Percentiles rank a stretch among this genome's conserved stretches.
These are phyloP conservation scores for Mycteria americana DNA, from an alignment of 2,797 vertebrate genomes.

Conservation along the genomic window DNA sequence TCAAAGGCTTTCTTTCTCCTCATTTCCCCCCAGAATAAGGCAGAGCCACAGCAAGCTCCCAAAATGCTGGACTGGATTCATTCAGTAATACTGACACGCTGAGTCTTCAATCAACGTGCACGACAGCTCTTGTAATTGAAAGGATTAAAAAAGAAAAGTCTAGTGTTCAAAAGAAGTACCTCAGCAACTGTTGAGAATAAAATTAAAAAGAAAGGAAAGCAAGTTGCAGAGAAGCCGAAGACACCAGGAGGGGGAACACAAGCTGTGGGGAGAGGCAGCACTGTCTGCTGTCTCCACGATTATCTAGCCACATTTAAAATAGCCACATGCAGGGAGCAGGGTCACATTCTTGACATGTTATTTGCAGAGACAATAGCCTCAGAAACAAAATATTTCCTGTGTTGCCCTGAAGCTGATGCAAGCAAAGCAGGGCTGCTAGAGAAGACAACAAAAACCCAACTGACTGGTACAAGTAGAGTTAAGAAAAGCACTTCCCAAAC, in stretches of 20 bases:
- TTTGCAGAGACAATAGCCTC: background rate
- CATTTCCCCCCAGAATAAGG: background rate
- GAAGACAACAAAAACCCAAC: background rate
- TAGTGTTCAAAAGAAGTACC: background rate
- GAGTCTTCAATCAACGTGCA: background rate
- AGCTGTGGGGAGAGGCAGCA: background rate
- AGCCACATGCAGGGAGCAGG: rapidly evolving
- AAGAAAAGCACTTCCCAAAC: background rate
- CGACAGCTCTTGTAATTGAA: background rate
- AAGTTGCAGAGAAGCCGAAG: background rate
- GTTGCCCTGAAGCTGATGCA: background rate
- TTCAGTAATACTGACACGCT: background rate
- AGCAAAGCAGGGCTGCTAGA: background rate
- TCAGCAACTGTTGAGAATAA: background rate
- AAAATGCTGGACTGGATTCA: background rate
- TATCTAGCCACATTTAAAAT: background rate
- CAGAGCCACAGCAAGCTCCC: background rate
- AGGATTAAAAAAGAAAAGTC: background rate
- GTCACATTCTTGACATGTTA: background rate
- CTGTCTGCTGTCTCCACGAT: background rate
- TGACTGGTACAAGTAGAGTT: background rate
- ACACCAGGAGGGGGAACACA: background rate
- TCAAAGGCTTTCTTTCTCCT: background rate
- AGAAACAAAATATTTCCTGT: background rate
- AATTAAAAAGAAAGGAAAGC: background rate